Evolutionary conservation across 2,113 vertebrate species (phyloP), one percentile per base, ranked within the genome.

Genomic region (Salvator merianae): DNA sequence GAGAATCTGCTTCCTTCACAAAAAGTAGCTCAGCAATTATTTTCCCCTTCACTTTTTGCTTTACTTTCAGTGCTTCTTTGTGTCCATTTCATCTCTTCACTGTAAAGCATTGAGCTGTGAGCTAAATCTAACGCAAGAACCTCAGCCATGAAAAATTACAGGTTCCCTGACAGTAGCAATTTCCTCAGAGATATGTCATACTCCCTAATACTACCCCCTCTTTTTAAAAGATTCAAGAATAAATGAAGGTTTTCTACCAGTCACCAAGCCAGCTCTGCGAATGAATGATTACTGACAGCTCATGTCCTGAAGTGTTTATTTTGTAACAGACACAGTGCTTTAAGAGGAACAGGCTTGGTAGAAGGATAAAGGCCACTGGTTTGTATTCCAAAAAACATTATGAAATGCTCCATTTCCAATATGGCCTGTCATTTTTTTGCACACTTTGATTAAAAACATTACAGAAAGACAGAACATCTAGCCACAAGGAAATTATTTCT

Each of bases 221-320:
- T 22, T 47, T 78, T 86, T 84, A 83, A 70, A 30, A 65, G 9
- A 69, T 36, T 6, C 84, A 74, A 65, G 9, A 84, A 77, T 84
- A 91, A 62, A 3, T 34, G 68, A 88, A 89, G 87, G 72, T 87
- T 93, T 87, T 91, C 90, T 81, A 75, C 38, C 43, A 70, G 81
- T 90, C 84, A 85, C 86, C 90, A 91, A 88, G 92, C 91, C 90
- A 91, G 88, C 88, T 91, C 82, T 84, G 12, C 88, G 87, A 75
- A 93, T 91, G 83, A 79, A 84, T 87, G 73, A 81, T 73, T 85
- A 87, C 81, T 77, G 85, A 82, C 89, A 91, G 90, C 87, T 91
- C 1, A 53, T 1, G 50, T 89, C 86, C 83, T 50, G 0, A 0
- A 24, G 87, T 89, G 73, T 92, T 88, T 55, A 72, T 89, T 90